Percentiles rank a stretch among this genome's conserved stretches.
Conservation (phyloP, 2,797 vertebrate genomes). For the Enteromius radiatus region DNA sequence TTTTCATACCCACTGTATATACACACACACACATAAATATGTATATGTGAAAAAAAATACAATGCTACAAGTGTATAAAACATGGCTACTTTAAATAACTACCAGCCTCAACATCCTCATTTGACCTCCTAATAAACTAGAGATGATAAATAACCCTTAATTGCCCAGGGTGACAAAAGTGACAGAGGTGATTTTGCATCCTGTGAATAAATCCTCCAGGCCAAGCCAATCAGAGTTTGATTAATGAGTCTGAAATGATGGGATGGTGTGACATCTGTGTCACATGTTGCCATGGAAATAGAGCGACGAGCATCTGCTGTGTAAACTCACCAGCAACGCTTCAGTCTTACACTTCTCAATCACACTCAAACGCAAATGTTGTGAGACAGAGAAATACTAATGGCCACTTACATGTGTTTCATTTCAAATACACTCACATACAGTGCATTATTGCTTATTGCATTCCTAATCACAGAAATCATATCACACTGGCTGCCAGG, state of each 20-base stretch:
- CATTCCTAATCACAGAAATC: neutral
- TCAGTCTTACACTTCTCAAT: conserved; percentile 29
- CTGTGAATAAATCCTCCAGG: neutral
- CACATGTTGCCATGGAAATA: conserved; percentile 49
- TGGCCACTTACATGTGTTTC: conserved; percentile 13
- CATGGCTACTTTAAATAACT: neutral
- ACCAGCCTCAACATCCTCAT: neutral
- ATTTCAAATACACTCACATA: conserved; percentile 19
- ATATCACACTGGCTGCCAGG: neutral
- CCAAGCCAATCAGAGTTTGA: conserved; percentile 27
- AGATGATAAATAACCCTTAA: neutral
- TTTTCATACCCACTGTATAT: too few relatives aligned
- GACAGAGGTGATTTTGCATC: conserved; percentile 16
- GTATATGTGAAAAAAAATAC: neutral
- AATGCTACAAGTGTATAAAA: neutral
- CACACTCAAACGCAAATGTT: conserved; percentile 3
- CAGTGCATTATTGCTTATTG: conserved; percentile 3
- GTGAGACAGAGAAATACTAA: conserved; percentile 22
- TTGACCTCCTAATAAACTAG: neutral
- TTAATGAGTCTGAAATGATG: conserved; percentile 26
- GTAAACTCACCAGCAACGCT: conserved; percentile 22
- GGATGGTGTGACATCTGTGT: conserved; percentile 40
- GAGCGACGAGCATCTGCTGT: conserved; percentile 39
- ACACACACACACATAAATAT: too few relatives aligned
- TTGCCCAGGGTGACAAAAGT: neutral